Evolutionary conservation across 2,888 invertebrate genomes (phyloP), one percentile per base, ranked within the genome.

Genomic region (Lithosia quadra): DNA sequence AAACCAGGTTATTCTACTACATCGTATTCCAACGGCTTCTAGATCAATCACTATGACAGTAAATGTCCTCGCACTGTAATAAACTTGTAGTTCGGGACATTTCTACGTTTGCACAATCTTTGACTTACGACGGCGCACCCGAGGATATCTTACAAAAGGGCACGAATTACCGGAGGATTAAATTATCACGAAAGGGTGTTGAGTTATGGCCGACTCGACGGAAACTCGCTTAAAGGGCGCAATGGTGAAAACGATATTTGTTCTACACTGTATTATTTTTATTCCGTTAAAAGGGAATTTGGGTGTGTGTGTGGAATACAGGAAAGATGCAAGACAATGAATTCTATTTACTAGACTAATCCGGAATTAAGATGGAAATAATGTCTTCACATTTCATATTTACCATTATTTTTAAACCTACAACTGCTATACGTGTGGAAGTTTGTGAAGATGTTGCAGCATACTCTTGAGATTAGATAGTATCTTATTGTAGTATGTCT

Each of bases 181-280:
- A 89, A 89, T 88, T 88, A 88, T 89, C 82, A 82, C 83, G 85
- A 84, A 87, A 87, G 86, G 88, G 86, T 85, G 81, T 81, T 86
- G 88, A 90, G 85, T 87, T 88, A 88, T 85, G 85, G 83, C 80
- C 82, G 79, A 74, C 77, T 76, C 74, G 77, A 74, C 84, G 84
- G 83, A 81, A 83, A 78, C 81, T 77, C 80, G 78, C 83, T 80
- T 81, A 76, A 74, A 75, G 76, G 78, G 72, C 78, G 73, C 75
- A 71, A 65, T 58, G 55, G 57, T 36, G 34, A 34, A 36, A 22
- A 57, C 28, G 63, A 24, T 33, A 63, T 65, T 65, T 62, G 66
- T 58, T 66, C 69, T 74, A 73, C 72, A 72, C 78, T 70, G 73
- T 68, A 68, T 68, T 72, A 49, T 49, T 63, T 56, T 56, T 24